Evolutionary conservation across 2,888 invertebrate species (phyloP).

Genomic region (Eupithecia exiguata): DNA sequence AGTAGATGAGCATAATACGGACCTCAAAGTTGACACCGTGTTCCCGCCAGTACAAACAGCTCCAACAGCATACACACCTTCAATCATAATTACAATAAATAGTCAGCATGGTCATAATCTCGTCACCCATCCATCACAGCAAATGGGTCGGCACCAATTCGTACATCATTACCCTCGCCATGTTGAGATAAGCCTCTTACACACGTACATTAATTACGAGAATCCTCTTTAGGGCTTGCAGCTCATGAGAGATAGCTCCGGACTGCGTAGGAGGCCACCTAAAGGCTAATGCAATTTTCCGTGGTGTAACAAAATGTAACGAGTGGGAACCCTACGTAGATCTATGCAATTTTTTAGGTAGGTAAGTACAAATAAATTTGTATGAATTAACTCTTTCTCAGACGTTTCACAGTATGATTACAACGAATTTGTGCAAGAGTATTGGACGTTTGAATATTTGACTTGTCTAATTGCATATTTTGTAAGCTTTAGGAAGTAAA

Average conservation of each 20-base stretch:
- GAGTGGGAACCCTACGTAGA: not conserved
- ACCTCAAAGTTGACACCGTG: not conserved
- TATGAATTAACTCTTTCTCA: no score
- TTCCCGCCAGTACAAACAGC: not conserved
- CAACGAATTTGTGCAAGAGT: no score
- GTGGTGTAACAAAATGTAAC: not conserved
- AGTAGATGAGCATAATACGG: no score
- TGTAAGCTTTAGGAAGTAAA: no score
- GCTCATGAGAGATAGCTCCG: conserved; percentile 17
- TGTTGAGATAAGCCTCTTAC: conserved; percentile 43
- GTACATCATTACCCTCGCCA: conserved; percentile 37
- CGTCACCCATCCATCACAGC: conserved; percentile 31
- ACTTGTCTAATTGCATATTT: no score
- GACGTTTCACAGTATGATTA: no score
- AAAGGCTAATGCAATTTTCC: not conserved
- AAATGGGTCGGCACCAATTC: conserved; percentile 35
- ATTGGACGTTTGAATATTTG: no score
- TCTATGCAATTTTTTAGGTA: not conserved
- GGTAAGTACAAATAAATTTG: no score
- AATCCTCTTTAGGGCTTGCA: conserved; percentile 40
- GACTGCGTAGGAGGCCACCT: not conserved
- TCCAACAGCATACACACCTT: not conserved
- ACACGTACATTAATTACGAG: conserved; percentile 44
- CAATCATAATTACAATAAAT: conserved; percentile 15
- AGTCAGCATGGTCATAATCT: conserved; percentile 31